These are phyloP conservation scores for Dasyprocta punctata DNA, from an alignment of 2,113 vertebrate species.

Conservation along the genomic window DNA sequence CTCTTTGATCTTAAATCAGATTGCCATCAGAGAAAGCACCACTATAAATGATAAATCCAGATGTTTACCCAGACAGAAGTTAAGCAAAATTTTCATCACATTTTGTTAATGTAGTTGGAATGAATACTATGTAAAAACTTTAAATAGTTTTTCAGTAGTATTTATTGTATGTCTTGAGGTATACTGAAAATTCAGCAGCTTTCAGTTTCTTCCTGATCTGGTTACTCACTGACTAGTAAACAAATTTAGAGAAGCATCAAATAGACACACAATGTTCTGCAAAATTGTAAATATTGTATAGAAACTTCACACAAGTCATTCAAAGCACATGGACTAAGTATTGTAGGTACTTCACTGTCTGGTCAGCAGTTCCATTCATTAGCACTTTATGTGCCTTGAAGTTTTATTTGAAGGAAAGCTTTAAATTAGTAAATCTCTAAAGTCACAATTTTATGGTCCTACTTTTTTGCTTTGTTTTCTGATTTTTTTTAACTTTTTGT, in stretches of 20 bases:
- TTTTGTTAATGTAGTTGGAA: constrained; percentile 34
- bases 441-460: background rate
- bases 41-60: constrained; percentile 40
- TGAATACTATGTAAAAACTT: constrained; percentile 53
- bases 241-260: background rate
- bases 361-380: constrained; percentile 46
- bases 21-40: background rate
- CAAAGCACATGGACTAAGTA: constrained; percentile 39
- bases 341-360: constrained; percentile 44
- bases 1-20: background rate
- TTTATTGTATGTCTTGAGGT: background rate
- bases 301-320: constrained; percentile 36
- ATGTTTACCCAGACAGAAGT: constrained; percentile 44
- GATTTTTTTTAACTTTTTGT: background rate
- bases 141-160: constrained; percentile 14
- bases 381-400: constrained; percentile 48
- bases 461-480: background rate
- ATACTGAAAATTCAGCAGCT: constrained; percentile 2
- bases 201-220: constrained; percentile 37
- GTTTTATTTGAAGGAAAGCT: constrained; percentile 56
- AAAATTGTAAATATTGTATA: constrained; percentile 37
- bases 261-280: constrained; percentile 16
- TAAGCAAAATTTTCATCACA: background rate
- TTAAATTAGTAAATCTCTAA: constrained; percentile 53
- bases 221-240: constrained; percentile 28